Percentiles rank a stretch among this genome's conserved stretches.
Evolutionary conservation across 2,888 invertebrate species (phyloP).

Genomic region (Drosophila dives): DNA sequence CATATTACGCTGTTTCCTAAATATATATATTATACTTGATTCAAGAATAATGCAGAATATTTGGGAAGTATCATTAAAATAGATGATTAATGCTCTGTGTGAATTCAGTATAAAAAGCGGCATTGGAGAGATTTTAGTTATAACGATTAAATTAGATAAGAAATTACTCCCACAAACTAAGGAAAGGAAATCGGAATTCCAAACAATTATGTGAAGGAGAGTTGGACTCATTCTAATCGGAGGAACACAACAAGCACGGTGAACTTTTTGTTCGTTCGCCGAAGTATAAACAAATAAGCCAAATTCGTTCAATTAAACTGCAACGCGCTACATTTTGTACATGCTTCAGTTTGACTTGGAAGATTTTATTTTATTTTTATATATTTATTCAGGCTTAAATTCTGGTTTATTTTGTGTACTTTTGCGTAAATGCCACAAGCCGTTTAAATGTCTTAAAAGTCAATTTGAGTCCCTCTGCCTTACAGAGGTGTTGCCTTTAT

Average conservation of each 20-base stretch:
- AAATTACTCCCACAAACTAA: not conserved
- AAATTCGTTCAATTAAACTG: not conserved
- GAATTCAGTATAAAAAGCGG: not conserved
- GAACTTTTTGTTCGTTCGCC: not conserved
- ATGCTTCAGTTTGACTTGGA: not conserved
- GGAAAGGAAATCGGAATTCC: not conserved
- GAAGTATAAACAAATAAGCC: not conserved
- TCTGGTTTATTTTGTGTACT: not conserved
- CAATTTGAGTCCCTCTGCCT: slow-evolving; percentile 28
- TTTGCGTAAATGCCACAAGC: slow-evolving; percentile 10
- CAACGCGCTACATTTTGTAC: not conserved
- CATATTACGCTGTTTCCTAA: slow-evolving; percentile 20
- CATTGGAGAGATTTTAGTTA: not conserved
- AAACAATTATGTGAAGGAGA: not conserved
- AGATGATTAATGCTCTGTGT: not conserved
- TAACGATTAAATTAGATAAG: not conserved
- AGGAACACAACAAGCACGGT: not conserved
- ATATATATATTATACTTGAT: not conserved
- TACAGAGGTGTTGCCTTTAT: slow-evolving; percentile 19
- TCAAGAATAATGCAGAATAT: not conserved
- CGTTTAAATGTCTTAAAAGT: slow-evolving; percentile 26
- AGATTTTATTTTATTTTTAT: not conserved
- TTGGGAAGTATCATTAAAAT: not conserved
- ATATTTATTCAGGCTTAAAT: not conserved
- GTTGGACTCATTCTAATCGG: not conserved